These are phyloP conservation scores for Latheticus oryzae DNA, from an alignment of 2,888 invertebrate species.

Conservation along the genomic window DNA sequence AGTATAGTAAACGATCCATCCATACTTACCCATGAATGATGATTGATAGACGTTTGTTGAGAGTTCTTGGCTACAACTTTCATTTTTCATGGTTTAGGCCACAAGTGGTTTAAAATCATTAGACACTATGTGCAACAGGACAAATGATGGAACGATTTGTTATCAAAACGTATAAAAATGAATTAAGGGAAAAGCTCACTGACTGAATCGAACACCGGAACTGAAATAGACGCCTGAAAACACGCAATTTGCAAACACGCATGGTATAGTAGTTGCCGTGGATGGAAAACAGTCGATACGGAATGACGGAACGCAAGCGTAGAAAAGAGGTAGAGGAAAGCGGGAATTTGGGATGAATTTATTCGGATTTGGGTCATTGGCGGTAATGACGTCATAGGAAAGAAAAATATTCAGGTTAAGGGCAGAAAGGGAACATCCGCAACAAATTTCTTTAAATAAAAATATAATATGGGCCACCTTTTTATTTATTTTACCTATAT, in stretches of 20 bases:
- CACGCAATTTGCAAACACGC: constrained; percentile 45
- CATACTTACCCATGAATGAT: constrained; percentile 55
- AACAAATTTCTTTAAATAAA: no score
- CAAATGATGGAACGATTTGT: constrained; percentile 11
- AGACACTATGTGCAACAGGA: constrained; percentile 18
- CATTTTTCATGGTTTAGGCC: constrained; percentile 50
- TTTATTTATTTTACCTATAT: no score
- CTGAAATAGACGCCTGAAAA: constrained; percentile 46
- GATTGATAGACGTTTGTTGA: constrained; percentile 42
- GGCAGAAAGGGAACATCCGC: no score
- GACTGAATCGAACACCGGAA: constrained; percentile 42
- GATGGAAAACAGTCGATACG: constrained; percentile 51
- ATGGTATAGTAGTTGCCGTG: constrained; percentile 41
- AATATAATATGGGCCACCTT: no score
- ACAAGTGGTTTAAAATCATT: constrained; percentile 10
- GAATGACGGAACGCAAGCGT: constrained; percentile 49
- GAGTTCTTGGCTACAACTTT: constrained; percentile 49
- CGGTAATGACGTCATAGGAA: constrained; percentile 24
- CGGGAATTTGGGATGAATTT: constrained; percentile 30
- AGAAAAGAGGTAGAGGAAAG: constrained; percentile 9
- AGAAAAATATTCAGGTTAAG: no score
- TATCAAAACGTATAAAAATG: constrained; percentile 40
- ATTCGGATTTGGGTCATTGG: constrained; percentile 33
- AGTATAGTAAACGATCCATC: no score
- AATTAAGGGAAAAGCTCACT: constrained; percentile 43